These are phyloP conservation scores for Motacilla tschutschensis DNA, from an alignment of 2,113 vertebrate species.

Conservation along the genomic window DNA sequence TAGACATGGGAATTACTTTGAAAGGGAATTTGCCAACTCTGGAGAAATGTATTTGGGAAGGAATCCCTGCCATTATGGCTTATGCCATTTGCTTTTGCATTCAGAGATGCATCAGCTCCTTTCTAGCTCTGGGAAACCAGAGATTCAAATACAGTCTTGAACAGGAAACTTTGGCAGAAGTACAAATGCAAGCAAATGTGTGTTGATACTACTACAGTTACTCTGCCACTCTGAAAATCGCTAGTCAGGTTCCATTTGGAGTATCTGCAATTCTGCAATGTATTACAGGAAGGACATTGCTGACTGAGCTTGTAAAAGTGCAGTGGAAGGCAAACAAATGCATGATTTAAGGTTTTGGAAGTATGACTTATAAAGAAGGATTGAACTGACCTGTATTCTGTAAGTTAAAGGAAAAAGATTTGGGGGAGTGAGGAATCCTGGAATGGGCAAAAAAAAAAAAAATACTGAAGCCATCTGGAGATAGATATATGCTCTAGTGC, in stretches of 20 bases:
- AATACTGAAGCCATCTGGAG: constrained; percentile 13
- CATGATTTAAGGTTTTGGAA: constrained; percentile 64
- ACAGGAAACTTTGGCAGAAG: not conserved
- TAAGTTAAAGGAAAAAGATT: constrained; percentile 52
- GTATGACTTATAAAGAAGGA: constrained; percentile 60
- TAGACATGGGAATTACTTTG: not conserved
- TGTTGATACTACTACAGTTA: not conserved
- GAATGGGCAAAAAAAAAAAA: constrained; percentile 56
- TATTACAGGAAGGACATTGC: constrained; percentile 50
- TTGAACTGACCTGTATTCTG: constrained; percentile 55
- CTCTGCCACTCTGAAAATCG: constrained; percentile 20
- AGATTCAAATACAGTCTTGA: not conserved
- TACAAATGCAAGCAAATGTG: not conserved
- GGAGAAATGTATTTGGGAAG: not conserved
- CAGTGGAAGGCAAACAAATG: constrained; percentile 63
- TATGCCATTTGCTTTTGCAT: not conserved
- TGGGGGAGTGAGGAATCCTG: constrained; percentile 45
- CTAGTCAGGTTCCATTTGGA: constrained; percentile 37
- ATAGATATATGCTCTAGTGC: not conserved
- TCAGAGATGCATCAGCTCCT: not conserved
- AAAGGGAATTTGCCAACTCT: not conserved
- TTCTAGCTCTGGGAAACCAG: not conserved
- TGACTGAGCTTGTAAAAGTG: constrained; percentile 59
- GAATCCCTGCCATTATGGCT: not conserved
- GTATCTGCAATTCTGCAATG: constrained; percentile 50